phyloP scores from a whole-genome alignment of 2,113 vertebrate genomes.

The Microcebus murinus region DNA sequence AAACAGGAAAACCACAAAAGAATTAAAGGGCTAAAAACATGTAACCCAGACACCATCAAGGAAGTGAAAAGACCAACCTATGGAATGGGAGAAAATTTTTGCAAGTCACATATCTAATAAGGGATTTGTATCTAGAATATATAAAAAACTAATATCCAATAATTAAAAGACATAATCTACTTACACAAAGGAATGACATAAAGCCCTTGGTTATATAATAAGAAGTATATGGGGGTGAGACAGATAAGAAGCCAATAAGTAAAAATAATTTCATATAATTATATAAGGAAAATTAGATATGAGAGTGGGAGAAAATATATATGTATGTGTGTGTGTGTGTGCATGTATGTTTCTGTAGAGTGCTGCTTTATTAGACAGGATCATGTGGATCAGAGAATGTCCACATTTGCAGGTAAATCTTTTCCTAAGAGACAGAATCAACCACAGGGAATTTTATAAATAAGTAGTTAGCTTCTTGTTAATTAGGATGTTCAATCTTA shows the following conservation, averaged over 20 bases:
- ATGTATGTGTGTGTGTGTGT: neutral
- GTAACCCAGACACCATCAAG: neutral
- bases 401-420: neutral
- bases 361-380: neutral
- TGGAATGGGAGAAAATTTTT: neutral
- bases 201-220: neutral
- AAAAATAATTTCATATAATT: conserved; percentile 19
- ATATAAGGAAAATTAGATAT: conserved; percentile 3
- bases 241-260: neutral
- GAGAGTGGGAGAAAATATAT: neutral
- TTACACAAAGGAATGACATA: neutral
- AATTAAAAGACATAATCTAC: neutral
- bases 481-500: neutral
- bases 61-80: conserved; percentile 5
- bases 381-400: neutral
- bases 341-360: neutral
- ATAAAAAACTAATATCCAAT: neutral
- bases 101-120: neutral
- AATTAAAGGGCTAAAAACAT: neutral
- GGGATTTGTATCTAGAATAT: neutral
- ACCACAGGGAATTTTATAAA: neutral
- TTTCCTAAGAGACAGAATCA: conserved; percentile 26
- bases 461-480: neutral
- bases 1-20: neutral
- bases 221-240: neutral